Evolutionary conservation across 2,888 invertebrate genomes (phyloP).

Genomic region (Drosophila niveifrons): DNA sequence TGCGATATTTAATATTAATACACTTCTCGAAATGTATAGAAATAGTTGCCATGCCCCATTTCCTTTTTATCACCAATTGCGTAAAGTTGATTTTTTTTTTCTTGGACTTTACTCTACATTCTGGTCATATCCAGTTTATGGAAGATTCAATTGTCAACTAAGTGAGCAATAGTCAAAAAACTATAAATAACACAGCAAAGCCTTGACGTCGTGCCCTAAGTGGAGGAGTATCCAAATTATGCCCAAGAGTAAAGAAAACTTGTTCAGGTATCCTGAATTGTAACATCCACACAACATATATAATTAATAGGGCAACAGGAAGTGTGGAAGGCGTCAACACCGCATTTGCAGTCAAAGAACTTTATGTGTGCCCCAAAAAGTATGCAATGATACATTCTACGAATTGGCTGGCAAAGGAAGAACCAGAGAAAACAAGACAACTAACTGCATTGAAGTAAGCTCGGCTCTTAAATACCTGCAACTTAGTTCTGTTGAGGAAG

Average conservation of each 20-base stretch:
- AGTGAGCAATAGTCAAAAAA: background rate
- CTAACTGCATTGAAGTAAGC: background rate
- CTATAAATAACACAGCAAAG: background rate
- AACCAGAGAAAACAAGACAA: background rate
- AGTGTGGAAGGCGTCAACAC: background rate
- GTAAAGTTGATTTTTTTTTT: background rate
- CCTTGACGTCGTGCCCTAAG: background rate
- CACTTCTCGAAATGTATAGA: background rate
- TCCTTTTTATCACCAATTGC: background rate
- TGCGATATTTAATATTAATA: background rate
- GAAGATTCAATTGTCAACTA: background rate
- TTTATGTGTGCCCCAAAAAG: constrained; percentile 30
- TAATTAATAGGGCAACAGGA: background rate
- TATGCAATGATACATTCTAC: constrained; percentile 30
- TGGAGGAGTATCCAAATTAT: background rate
- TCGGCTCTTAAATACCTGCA: background rate
- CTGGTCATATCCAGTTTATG: background rate
- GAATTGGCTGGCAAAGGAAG: background rate
- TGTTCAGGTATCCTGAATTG: background rate
- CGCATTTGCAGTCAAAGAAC: constrained; percentile 1
- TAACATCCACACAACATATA: background rate
- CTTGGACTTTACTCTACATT: background rate
- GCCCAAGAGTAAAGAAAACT: background rate
- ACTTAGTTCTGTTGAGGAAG: too few relatives aligned
- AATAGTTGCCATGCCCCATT: constrained; percentile 4